These are phyloP conservation scores for Escarpia spicata DNA, from an alignment of 2,888 invertebrate genomes.

Conservation along the genomic window DNA sequence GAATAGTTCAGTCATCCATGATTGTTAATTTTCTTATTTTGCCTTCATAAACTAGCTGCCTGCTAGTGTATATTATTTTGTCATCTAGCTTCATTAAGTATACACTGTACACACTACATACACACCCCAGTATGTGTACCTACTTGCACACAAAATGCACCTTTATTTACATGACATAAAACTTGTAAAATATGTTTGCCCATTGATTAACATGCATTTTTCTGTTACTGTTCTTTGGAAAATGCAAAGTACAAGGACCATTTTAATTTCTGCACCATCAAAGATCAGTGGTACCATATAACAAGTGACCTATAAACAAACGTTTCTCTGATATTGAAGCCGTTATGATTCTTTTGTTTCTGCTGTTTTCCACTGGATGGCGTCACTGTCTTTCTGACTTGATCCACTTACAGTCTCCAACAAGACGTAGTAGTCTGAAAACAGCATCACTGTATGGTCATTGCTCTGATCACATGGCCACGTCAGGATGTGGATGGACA, in stretches of 20 bases:
- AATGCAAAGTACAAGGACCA: not conserved
- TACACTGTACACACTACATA: not conserved
- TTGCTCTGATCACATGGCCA: not conserved
- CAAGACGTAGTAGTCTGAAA: not conserved
- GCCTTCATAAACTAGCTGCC: not conserved
- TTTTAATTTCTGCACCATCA: not conserved
- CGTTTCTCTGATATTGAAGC: not conserved
- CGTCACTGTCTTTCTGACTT: not conserved
- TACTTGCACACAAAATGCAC: not conserved
- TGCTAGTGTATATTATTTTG: not conserved
- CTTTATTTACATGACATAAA: not conserved
- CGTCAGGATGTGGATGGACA: not conserved
- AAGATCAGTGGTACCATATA: too few species aligned
- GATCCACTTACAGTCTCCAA: not conserved
- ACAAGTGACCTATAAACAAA: not conserved
- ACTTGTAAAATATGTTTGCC: not conserved
- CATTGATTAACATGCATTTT: not conserved
- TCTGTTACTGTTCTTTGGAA: slow-evolving; percentile 7
- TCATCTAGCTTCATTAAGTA: not conserved
- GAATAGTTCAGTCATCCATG: not conserved
- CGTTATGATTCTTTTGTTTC: not conserved
- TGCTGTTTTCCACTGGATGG: not conserved
- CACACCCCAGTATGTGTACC: not conserved
- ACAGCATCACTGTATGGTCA: not conserved
- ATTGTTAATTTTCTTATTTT: not conserved